Conservation (phyloP, 2,113 vertebrate genomes). For the Corydoras maculifer region DNA sequence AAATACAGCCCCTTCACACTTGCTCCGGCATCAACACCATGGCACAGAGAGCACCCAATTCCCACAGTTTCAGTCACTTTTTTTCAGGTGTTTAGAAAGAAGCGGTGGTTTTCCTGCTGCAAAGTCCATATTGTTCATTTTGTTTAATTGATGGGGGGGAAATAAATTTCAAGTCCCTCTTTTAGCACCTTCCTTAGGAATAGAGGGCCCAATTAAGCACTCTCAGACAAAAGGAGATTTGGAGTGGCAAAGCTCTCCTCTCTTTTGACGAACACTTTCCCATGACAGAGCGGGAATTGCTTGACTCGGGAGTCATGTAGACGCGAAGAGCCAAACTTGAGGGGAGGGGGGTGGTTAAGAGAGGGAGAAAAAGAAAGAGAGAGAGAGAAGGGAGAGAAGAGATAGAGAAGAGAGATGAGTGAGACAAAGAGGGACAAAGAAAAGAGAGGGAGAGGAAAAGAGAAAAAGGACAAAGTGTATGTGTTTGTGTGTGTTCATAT, state of each 20-base stretch:
- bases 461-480: neutral
- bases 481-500: neutral
- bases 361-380: neutral
- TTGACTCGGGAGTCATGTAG: constrained; percentile 48
- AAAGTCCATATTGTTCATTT: constrained; percentile 44
- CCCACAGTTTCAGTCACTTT: constrained; percentile 29
- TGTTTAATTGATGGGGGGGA: constrained; percentile 41
- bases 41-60: constrained; percentile 26
- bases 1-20: constrained; percentile 42
- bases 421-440: constrained; percentile 7
- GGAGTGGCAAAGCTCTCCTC: constrained; percentile 45
- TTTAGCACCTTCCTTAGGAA: constrained; percentile 49
- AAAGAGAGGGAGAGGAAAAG: neutral
- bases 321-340: constrained; percentile 12
- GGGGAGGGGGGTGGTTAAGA: neutral
- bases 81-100: constrained; percentile 37
- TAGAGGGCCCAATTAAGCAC: constrained; percentile 49
- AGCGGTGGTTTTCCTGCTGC: constrained; percentile 32
- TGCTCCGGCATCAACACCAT: constrained; percentile 28
- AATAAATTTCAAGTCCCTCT: constrained; percentile 48
- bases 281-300: constrained; percentile 55
- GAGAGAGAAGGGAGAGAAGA: constrained; percentile 12
- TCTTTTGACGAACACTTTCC: constrained; percentile 46
- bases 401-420: constrained; percentile 14
- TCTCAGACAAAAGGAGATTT: constrained; percentile 50